phyloP scores from a whole-genome alignment of 37 sponge, comb jelly and placozoan species.

The Halisarca cf. caerulea region DNA sequence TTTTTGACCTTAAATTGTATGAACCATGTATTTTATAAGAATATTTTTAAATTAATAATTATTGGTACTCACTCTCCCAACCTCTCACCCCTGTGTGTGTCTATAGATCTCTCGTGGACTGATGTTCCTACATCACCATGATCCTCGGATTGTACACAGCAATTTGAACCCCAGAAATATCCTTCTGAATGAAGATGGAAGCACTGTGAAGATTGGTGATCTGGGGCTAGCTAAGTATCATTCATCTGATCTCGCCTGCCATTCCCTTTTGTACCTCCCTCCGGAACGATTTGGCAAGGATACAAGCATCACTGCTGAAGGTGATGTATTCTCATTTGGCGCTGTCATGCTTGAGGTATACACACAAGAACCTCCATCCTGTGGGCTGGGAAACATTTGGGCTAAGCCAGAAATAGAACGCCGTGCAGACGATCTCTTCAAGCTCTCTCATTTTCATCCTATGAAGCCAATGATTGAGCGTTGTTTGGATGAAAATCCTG shows the following conservation, averaged over 20 bases:
- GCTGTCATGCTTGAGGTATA: not conserved
- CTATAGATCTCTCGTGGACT: not conserved
- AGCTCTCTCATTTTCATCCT: not conserved
- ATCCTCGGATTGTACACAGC: not conserved
- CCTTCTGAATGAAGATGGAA: not conserved
- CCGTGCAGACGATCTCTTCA: not conserved
- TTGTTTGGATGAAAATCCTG: not conserved
- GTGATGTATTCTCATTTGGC: not conserved
- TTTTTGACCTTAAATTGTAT: no score
- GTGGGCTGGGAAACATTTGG: not conserved
- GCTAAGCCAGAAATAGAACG: slow-evolving; percentile 9
- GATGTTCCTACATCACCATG: slow-evolving; percentile 17
- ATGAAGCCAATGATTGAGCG: not conserved
- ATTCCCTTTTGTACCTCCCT: not conserved
- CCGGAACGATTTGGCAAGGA: not conserved
- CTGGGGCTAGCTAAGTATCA: not conserved
- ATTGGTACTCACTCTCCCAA: no score
- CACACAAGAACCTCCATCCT: not conserved
- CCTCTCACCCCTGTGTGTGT: not conserved
- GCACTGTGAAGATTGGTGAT: slow-evolving; percentile 1
- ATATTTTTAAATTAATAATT: no score
- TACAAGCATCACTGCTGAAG: not conserved
- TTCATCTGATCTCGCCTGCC: not conserved
- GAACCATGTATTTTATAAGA: no score
- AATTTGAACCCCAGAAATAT: not conserved